Evolutionary conservation across 2,888 invertebrate genomes (phyloP).

Genomic region (Cetonia aurata): DNA sequence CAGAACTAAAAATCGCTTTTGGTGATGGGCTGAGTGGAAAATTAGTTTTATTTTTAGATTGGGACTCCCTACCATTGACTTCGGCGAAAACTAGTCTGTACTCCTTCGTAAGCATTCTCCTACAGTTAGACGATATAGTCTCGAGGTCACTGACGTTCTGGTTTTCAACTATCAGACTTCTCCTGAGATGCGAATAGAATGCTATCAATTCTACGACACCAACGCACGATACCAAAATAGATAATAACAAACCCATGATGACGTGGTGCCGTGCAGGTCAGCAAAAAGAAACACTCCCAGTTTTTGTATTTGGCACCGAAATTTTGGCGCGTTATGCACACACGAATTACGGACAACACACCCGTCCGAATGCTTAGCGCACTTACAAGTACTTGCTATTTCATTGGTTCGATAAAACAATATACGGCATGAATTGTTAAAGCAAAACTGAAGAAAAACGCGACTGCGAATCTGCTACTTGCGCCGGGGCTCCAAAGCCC

Average conservation of each 20-base stretch:
- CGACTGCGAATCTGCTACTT: constrained; percentile 37
- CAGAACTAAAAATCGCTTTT: constrained; percentile 32
- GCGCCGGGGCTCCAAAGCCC: constrained; percentile 41
- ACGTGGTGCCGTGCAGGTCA: constrained; percentile 14
- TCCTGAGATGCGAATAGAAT: constrained; percentile 69
- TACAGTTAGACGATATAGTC: constrained; percentile 59
- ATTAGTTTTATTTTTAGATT: constrained; percentile 67
- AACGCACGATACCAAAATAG: constrained; percentile 80
- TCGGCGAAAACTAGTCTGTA: constrained; percentile 64
- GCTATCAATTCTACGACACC: constrained; percentile 79
- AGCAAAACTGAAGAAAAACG: constrained; percentile 44
- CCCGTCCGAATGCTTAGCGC: neutral
- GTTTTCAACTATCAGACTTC: constrained; percentile 58
- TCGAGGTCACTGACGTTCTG: constrained; percentile 64
- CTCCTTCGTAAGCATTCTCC: constrained; percentile 35
- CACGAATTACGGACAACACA: constrained; percentile 3
- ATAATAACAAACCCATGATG: constrained; percentile 80
- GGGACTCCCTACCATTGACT: constrained; percentile 65
- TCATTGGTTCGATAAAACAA: constrained; percentile 7
- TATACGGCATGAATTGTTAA: constrained; percentile 41
- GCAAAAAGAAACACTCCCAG: constrained; percentile 23
- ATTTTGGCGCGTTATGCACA: constrained; percentile 40
- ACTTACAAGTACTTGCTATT: neutral
- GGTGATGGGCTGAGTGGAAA: constrained; percentile 52
- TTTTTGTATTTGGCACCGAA: constrained; percentile 34